Percentiles rank a stretch among this genome's conserved stretches.
Evolutionary conservation across 2,797 vertebrate genomes (phyloP).

Genomic region (Macropodus opercularis): DNA sequence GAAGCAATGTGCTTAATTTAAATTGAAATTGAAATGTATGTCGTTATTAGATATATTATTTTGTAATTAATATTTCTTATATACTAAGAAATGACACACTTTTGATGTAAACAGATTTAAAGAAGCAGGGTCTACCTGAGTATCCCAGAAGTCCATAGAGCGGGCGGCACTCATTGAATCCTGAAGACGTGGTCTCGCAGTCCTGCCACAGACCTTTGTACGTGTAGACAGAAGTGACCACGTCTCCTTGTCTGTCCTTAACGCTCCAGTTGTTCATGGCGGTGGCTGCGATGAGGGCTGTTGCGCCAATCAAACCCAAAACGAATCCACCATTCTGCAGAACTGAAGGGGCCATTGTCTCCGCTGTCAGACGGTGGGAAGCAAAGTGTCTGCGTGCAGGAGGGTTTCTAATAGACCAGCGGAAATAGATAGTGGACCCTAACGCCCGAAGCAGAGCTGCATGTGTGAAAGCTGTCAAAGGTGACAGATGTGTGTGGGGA

Average conservation of each 20-base stretch:
- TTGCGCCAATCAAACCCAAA: conserved; percentile 81
- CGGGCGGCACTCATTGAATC: conserved; percentile 88
- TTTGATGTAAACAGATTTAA: neutral
- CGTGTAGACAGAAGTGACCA: conserved; percentile 85
- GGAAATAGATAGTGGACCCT: neutral
- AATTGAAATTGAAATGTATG: too few species aligned
- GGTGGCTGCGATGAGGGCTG: conserved; percentile 84
- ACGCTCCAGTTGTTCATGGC: conserved; percentile 89
- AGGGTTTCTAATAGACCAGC: neutral
- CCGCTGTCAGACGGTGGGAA: conserved; percentile 7
- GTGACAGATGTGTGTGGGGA: conserved; percentile 12
- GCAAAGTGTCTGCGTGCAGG: neutral
- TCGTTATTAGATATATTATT: too few species aligned
- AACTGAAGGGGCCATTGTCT: conserved; percentile 82
- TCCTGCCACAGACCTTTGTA: conserved; percentile 92
- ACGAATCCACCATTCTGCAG: conserved; percentile 88
- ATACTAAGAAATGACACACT: neutral
- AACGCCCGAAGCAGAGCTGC: neutral
- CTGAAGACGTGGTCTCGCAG: conserved; percentile 86
- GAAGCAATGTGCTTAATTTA: too few species aligned
- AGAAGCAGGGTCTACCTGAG: conserved; percentile 80
- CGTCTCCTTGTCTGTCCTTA: conserved; percentile 86
- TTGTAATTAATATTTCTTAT: too few species aligned
- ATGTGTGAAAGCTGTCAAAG: neutral
- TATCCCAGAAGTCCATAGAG: conserved; percentile 90